Evolutionary conservation across 64 coral and sea anemone species (phyloP).

Genomic region (Cladopsammia gracilis): DNA sequence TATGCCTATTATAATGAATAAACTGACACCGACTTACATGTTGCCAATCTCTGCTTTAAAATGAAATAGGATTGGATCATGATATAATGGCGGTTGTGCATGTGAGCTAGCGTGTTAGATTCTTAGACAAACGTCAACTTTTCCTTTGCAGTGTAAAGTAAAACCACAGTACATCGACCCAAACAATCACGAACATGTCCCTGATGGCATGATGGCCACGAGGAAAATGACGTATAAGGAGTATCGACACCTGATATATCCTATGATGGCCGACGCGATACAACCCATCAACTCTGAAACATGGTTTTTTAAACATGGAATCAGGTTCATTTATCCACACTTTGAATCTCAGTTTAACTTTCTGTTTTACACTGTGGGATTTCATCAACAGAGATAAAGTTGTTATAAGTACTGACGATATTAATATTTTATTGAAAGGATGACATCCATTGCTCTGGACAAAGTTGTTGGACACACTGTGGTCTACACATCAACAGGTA

Average conservation of each 20-base stretch:
- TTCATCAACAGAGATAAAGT: too few species aligned
- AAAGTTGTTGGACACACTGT: not conserved
- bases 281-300: slow-evolving; percentile 26
- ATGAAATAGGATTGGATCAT: too few species aligned
- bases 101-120: too few species aligned
- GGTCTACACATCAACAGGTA: slow-evolving; percentile 42
- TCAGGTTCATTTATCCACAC: not conserved
- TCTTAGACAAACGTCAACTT: too few species aligned
- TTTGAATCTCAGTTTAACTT: too few species aligned
- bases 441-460: slow-evolving; percentile 27
- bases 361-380: too few species aligned
- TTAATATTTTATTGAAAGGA: not conserved
- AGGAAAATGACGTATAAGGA: not conserved
- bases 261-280: not conserved
- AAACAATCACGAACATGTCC: not conserved
- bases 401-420: too few species aligned
- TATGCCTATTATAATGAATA: too few species aligned
- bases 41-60: too few species aligned
- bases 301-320: slow-evolving; percentile 17
- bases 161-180: not conserved
- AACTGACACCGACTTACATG: too few species aligned
- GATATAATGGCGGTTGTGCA: too few species aligned
- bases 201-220: slow-evolving; percentile 64
- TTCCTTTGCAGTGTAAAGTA: slow-evolving; percentile 39
- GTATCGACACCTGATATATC: not conserved